Percentiles rank a stretch among this genome's conserved stretches.
These are phyloP conservation scores for Poecile montanus DNA, from an alignment of 2,797 vertebrate species.

Conservation along the genomic window DNA sequence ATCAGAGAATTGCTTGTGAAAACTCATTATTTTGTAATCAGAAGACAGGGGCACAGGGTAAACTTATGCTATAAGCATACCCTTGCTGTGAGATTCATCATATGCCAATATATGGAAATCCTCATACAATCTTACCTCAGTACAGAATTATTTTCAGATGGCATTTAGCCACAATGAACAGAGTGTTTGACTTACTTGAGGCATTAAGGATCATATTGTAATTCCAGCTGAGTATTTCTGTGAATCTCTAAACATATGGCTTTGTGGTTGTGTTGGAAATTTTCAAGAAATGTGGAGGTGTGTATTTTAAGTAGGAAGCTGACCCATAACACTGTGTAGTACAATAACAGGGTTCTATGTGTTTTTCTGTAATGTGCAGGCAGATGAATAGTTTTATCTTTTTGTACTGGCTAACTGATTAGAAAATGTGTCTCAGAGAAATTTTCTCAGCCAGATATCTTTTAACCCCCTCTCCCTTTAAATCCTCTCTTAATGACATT, in stretches of 20 bases:
- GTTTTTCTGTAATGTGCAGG: background rate
- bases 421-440: background rate
- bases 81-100: background rate
- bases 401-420: background rate
- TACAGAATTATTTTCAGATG: background rate
- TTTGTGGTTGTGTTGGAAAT: constrained; percentile 3
- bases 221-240: constrained; percentile 1
- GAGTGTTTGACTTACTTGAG: background rate
- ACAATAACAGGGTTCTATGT: background rate
- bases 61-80: background rate
- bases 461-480: background rate
- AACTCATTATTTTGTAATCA: constrained; percentile 19
- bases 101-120: background rate
- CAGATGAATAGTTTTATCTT: background rate
- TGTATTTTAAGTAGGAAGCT: constrained; percentile 39
- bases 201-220: constrained; percentile 4
- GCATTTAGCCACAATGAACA: background rate
- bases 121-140: background rate
- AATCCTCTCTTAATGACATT: background rate
- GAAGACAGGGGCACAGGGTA: background rate
- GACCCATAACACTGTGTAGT: constrained; percentile 10
- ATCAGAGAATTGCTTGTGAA: constrained; percentile 1
- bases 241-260: constrained; percentile 41
- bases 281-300: constrained; percentile 34
- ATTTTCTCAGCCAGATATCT: background rate